phyloP scores from a whole-genome alignment of 2,113 vertebrate genomes.

The Sciurus niger region DNA sequence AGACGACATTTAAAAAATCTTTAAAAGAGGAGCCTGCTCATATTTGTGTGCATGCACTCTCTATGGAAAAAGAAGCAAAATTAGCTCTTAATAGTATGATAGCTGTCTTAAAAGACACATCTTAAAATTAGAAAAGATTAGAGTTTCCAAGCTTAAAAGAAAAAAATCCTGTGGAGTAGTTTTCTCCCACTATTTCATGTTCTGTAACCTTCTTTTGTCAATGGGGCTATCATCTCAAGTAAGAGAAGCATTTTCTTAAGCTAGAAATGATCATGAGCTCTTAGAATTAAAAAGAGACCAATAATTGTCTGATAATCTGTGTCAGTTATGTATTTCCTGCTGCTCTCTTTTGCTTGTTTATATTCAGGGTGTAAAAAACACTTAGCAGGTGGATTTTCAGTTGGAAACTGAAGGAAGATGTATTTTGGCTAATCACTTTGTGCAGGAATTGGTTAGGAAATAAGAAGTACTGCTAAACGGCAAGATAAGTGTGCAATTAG shows the following conservation, averaged over 20 bases:
- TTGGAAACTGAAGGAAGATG: constrained; percentile 82
- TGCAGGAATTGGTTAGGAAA: constrained; percentile 68
- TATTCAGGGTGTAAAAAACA: constrained; percentile 83
- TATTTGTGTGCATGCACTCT: not conserved
- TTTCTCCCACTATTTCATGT: constrained; percentile 16
- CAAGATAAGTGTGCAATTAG: constrained; percentile 84
- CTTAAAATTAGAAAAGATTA: constrained; percentile 52
- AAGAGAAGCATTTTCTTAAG: constrained; percentile 79
- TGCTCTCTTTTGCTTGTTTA: constrained; percentile 76
- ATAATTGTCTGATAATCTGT: constrained; percentile 81
- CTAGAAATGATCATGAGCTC: constrained; percentile 82
- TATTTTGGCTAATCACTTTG: constrained; percentile 80
- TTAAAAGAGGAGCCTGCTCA: not conserved
- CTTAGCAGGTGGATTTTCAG: constrained; percentile 81
- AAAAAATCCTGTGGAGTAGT: not conserved
- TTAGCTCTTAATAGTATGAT: not conserved
- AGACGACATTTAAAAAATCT: not conserved
- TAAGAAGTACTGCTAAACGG: constrained; percentile 74
- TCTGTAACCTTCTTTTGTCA: constrained; percentile 48
- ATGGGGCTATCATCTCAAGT: constrained; percentile 67
- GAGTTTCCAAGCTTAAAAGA: constrained; percentile 26
- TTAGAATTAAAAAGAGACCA: constrained; percentile 81
- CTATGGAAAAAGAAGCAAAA: not conserved
- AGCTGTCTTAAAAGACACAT: not conserved
- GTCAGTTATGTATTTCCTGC: constrained; percentile 80